Base-by-base conservation (phyloP, 2,888 invertebrate genomes). In the Zygothrica quintamaculata region DNA sequence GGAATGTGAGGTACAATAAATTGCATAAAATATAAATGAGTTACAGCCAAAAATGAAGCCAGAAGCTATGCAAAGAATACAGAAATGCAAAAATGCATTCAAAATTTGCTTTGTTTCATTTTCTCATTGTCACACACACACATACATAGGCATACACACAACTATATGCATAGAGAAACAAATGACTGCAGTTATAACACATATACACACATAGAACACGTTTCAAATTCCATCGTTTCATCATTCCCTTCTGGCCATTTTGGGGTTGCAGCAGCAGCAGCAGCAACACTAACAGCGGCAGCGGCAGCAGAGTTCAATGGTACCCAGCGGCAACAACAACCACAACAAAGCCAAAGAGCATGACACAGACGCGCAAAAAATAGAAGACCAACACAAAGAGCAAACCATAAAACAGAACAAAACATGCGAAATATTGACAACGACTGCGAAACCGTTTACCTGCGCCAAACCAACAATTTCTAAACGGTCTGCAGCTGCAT, bases 241-340 rank as follows among this genome's bases (percentile, higher is more conserved):
- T n/a, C n/a, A 5, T 79, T 84, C 68, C 78, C 50, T 25, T 53
- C 53, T 60, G 42, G 59, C 40, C 58, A 58, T 55, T 80, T 66
- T 68, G 75, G 77, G 77, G 77, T 75, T 79, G 77, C 74, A 69
- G 72, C 52, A 56, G 73, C 50, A 37, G 61, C 50, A 33, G 53
- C 72, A 47, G 64, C 70, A 62, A 58, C 81, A n/a, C n/a, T n/a
- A 69, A 69, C 52, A 56, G 73, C 50, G 34, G 61, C 50, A 33
- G 53, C 72, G 43, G 64, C 70, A 62, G 59, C 81, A 84, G 84
- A 80, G 79, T 80, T 80, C 79, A 80, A 80, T 80, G 79, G 79
- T 80, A 84, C 79, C 79, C 79, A 72, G 65, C 53, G 57, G 71
- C 34, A 51, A 22, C 58, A 61, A 67, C 77, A 76, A 70, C 73